Base-by-base conservation (phyloP, 2,888 invertebrate genomes). In the Drosophila formosana region DNA sequence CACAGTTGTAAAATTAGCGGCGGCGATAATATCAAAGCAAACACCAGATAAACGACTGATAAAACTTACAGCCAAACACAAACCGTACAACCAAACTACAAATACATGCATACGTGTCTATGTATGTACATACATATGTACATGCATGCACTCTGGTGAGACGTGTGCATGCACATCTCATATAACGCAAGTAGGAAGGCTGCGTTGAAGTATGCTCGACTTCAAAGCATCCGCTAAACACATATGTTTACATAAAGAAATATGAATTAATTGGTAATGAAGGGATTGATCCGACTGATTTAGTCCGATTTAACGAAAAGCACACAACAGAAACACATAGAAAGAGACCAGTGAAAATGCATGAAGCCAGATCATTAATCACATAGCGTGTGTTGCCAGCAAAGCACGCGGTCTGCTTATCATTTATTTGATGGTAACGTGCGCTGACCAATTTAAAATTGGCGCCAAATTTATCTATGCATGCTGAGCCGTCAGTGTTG, bases 41-140 rank as follows among this genome's bases (percentile, higher is more conserved):
- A 87, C 50, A 82, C 1, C 26, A 78, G 82, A 82, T 85, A 88
- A 88, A 56, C 55, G 47, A 55, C 74, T 47, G 75, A 77, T 79
- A 88, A 81, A 67, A 72, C 56, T 77, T 72, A 81, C 79, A 70
- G 32, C 7, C 30, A 28, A 45, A 32, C 25, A 47, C 25, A 47
- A 52, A 68, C 75, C 75, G 62, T 74, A 53, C 46, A 71, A 46
- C 51, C 34, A 25, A 63, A 57, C 50, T 49, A 75, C 76, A 76
- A 47, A 58, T 6, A 28, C 30, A 30, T 30, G 6, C 7, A 7
- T 30, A 30, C 30, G 18, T 18, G 18, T 18, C 18, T 18, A 18
- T 18, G 74, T 72, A 68, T 64, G 75, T 73, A 74, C 45, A 50
- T 73, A 74, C 45, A 50, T 39, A 4, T 18, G 30, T 18, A n/a